A percentile compares a stretch with the other conserved stretches of the same genome.
Conservation (phyloP, 1,140 invertebrate species). For the Solen grandis region DNA sequence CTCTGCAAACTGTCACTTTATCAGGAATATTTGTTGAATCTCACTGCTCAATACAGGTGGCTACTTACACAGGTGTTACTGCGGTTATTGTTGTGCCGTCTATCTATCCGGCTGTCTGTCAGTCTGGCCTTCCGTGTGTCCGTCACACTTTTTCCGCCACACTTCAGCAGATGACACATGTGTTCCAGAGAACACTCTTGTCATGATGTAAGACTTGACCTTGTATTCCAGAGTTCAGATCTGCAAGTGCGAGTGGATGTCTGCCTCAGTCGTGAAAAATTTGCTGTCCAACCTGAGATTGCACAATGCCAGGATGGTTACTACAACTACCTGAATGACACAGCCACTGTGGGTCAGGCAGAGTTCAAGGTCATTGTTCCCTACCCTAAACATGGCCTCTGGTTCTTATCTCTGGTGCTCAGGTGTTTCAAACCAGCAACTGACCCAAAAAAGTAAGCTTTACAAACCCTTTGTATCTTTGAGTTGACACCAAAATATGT, state of each 20-base stretch:
- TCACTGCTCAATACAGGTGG: not conserved
- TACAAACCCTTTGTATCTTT: too few relatives aligned
- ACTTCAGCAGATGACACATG: too few relatives aligned
- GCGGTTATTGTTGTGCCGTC: not conserved
- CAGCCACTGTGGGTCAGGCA: constrained; percentile 1
- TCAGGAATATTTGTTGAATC: not conserved
- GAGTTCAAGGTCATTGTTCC: constrained; percentile 50
- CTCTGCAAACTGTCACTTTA: too few relatives aligned
- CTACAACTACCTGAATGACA: constrained; percentile 33
- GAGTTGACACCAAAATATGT: too few relatives aligned
- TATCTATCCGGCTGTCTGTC: not conserved
- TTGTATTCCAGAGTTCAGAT: constrained; percentile 18
- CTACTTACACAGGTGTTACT: not conserved
- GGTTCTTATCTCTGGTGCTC: constrained; percentile 83
- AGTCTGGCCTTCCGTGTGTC: too few relatives aligned
- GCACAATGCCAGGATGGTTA: constrained; percentile 28
- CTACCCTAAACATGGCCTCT: constrained; percentile 78
- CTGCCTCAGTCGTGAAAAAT: constrained; percentile 9
- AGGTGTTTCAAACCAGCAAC: constrained; percentile 62
- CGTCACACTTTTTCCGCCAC: too few relatives aligned
- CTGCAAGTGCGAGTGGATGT: constrained; percentile 38
- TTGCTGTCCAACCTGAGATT: constrained; percentile 34
- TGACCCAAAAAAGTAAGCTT: constrained; percentile 51
- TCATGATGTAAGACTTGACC: too few relatives aligned
- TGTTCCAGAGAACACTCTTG: too few relatives aligned